Evolutionary conservation across 2,888 invertebrate species (phyloP).

Genomic region (Clepsis dumicolana): DNA sequence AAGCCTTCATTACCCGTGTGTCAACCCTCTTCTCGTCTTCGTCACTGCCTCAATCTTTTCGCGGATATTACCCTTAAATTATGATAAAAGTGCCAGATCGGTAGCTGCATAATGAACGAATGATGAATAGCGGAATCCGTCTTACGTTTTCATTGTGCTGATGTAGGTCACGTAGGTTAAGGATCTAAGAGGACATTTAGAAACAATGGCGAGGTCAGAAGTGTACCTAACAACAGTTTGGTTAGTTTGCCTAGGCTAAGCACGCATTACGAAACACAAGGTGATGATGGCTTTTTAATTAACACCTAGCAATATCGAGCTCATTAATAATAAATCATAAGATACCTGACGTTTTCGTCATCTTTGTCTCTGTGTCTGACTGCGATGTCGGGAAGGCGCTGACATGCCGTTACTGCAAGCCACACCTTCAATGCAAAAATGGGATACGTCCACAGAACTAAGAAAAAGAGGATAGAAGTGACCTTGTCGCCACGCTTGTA

Average conservation of each 20-base stretch:
- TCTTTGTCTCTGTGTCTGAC: too few relatives aligned
- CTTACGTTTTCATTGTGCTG: slow-evolving; percentile 56
- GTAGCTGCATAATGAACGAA: slow-evolving; percentile 70
- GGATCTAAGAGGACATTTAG: not conserved
- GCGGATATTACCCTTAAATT: slow-evolving; percentile 83
- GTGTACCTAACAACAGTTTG: not conserved
- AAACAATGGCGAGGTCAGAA: not conserved
- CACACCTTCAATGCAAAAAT: too few relatives aligned
- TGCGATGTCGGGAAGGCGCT: too few relatives aligned
- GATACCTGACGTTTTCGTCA: too few relatives aligned
- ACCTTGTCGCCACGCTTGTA: too few relatives aligned
- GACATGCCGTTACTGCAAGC: too few relatives aligned
- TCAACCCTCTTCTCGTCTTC: slow-evolving; percentile 83
- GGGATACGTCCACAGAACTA: too few relatives aligned
- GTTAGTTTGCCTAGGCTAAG: not conserved
- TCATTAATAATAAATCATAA: too few relatives aligned
- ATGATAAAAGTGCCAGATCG: slow-evolving; percentile 75
- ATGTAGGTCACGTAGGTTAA: slow-evolving; percentile 16
- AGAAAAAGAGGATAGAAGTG: too few relatives aligned
- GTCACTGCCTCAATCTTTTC: slow-evolving; percentile 80
- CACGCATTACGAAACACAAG: not conserved
- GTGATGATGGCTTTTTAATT: too few relatives aligned
- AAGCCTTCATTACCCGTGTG: slow-evolving; percentile 80
- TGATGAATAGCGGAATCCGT: slow-evolving; percentile 73
- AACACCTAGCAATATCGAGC: too few relatives aligned